These are phyloP conservation scores for Apotomis turbidana DNA, from an alignment of 2,888 invertebrate genomes.

Conservation along the genomic window DNA sequence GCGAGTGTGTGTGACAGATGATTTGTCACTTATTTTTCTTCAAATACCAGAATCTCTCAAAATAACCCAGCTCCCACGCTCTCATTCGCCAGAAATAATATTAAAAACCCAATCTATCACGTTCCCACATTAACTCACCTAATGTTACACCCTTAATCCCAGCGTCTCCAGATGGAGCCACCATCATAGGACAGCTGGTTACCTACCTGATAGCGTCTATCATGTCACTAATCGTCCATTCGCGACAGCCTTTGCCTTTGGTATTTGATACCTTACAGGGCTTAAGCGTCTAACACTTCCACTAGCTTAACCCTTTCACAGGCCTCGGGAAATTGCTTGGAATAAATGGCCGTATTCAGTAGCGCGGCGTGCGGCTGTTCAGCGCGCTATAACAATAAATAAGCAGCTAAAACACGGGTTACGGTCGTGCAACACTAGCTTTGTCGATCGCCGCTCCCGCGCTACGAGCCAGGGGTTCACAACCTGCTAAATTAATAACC, in stretches of 20 bases:
- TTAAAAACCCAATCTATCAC: conserved; percentile 12
- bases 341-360: conserved; percentile 15
- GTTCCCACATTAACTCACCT: conserved; percentile 20
- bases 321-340: conserved; percentile 10
- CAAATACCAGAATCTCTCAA: background rate
- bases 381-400: conserved; percentile 57
- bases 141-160: conserved; percentile 1
- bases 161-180: background rate
- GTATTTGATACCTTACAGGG: too few species aligned
- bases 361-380: conserved; percentile 25
- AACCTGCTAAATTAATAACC: conserved; percentile 46
- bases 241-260: too few species aligned
- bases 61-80: conserved; percentile 6
- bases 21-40: too few species aligned
- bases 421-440: conserved; percentile 47
- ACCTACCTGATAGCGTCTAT: too few species aligned
- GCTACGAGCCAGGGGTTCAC: conserved; percentile 47
- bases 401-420: conserved; percentile 59
- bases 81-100: conserved; percentile 2
- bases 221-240: too few species aligned
- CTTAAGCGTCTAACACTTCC: too few species aligned
- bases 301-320: conserved; percentile 8
- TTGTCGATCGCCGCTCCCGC: conserved; percentile 61
- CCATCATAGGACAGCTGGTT: too few species aligned
- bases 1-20: too few species aligned